Base-by-base conservation (phyloP, 2,113 vertebrate species). In the Excalfactoria chinensis region DNA sequence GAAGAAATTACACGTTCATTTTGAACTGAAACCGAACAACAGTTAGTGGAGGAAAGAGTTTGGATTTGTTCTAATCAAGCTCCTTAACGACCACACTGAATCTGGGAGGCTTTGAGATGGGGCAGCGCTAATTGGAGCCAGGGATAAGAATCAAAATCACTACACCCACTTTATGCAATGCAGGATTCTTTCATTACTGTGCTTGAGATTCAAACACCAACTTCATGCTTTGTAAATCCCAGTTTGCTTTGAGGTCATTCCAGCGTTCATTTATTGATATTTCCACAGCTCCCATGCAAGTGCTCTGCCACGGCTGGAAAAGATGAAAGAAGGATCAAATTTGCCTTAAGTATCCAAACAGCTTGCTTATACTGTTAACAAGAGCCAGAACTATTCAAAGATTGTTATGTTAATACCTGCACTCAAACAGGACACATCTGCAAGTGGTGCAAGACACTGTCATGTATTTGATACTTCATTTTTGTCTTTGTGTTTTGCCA, bases 111-210 rank as follows among this genome's bases (percentile, higher is more conserved):
- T 40, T 40, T 60, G 41, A 85, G 46, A 55, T 30, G 16, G n/a
- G 53, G 34, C 25, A 25, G 12, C 41, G 10, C 20, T 41, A 75
- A 34, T 34, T 60, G 23, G 23, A 63, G 30, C 48, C 64, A 41
- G 40, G 20, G 34, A 71, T 70, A 41, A 64, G 71, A 63, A 41
- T 76, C 34, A 41, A 35, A 49, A 63, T 43, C 41, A 30, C 25
- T 41, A 46, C 5, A 0, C 13, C 13, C 46, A 59, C 35, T n/a
- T 68, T 28, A 53, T 5, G 25, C 46, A 34, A 32, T 1, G 0
- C 5, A 40, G 40, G 28, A 37, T 74, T 37, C 16, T 46, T 62
- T 32, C 7, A 7, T 37, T 41, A 28, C 55, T 15, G 13, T 32
- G 41, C 63, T 58, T 56, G 62, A 74, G 63, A 41, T n/a, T 8